Base-by-base conservation (phyloP, 2,113 vertebrate genomes). In the Zingel zingel region DNA sequence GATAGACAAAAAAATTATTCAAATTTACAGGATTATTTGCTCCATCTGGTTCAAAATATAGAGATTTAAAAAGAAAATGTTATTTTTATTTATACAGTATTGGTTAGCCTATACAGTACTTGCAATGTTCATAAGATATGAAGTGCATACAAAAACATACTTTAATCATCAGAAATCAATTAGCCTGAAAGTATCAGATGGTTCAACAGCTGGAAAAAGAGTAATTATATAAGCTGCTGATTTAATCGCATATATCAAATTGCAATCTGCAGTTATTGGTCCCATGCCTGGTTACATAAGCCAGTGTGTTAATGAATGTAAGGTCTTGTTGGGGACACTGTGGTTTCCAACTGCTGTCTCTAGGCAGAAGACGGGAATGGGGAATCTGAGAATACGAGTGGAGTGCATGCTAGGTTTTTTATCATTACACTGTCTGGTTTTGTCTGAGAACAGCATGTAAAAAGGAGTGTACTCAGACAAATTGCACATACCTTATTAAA, bases 201-300 rank as follows among this genome's bases (percentile, higher is more conserved):
- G 54, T 25, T 62, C 61, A 89, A 79, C 86, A 87, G 82, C 85
- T 87, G 86, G 78, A 69, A 72, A 88, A 81, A 43, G 79, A 86
- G 79, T 14, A 12, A 81, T 84, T 88, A 70, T 50, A 66, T 86
- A 81, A 90, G 53, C 25, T 21, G n/a, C 53, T 85, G 82, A 92
- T 92, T 87, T 82, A 86, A 91, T 90, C 87, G 86, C 80, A 81
- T 75, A 88, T 88, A 88, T 91, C 82, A 85, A 62, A 85, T 83
- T 81, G 21, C 81, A 90, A 65, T 86, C 82, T 87, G 81, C 56
- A 80, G 77, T 77, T 77, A 51, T 67, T 53, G 63, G 73, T 63
- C 57, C 33, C 43, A 72, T 70, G 71, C 61, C 72, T 68, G 74
- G 62, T 88, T 81, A 80, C 30, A 45, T 70, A 85, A 88, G 23